Evolutionary conservation across 2,797 vertebrate species (phyloP), one percentile per base, ranked within the genome.

Genomic region (Antennarius maculatus): DNA sequence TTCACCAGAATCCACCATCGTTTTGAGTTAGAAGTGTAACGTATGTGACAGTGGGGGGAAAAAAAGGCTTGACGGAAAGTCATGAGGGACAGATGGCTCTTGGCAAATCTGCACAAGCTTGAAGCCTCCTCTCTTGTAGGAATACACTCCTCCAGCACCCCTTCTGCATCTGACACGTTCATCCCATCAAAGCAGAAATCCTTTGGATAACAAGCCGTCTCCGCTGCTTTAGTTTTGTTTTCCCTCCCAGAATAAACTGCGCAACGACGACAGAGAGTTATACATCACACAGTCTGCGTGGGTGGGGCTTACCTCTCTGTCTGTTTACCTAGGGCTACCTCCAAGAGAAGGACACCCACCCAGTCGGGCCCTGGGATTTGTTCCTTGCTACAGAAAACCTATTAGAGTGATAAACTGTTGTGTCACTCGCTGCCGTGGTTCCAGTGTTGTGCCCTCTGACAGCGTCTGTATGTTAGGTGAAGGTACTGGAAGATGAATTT

Each of bases 141-240:
- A 87, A 84, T 81, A 79, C 70, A 50, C 71, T 84, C 73, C 70
- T 74, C 56, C 65, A 52, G 69, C 72, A 63, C 10, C 74, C 72
- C 72, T 59, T 69, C 77, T 77, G 74, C 76, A 79, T 74, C 66
- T 11, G 34, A 80, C 79, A 59, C 16, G 2, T 59, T 73, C 52
- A 66, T 83, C 81, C 77, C 80, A 82, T 92, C 88, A 92, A 89
- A 91, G 88, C 60, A 45, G 53, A 85, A 83, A 89, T 85, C 41
- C 71, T 73, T 67, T 37, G 28, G 84, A 90, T 92, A 91, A 89
- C 80, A 76, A 91, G 87, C 83, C 82, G 82, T 88, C 82, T 82
- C 82, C 51, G 31, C 78, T 88, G 85, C 77, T 83, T 87, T 79
- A 87, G 72, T 82, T 88, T 72, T 65, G 61, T 46, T 51, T 51